Evolutionary conservation across 2,797 vertebrate species (phyloP).

Genomic region (Antrozous pallidus): DNA sequence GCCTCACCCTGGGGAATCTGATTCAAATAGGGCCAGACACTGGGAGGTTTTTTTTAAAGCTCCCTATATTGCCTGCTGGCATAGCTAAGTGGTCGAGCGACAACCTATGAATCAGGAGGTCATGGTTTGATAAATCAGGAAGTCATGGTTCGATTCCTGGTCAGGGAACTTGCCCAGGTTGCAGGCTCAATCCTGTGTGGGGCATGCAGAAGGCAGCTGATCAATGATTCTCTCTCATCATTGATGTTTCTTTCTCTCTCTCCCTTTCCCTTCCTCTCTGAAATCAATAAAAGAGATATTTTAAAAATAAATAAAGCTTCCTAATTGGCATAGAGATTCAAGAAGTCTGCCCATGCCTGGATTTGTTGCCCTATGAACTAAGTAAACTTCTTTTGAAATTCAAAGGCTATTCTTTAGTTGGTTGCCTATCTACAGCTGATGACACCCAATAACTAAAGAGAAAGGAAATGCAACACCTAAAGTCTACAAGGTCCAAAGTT

Average conservation of each 20-base stretch:
- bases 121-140: too few relatives aligned
- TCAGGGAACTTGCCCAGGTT: too few relatives aligned
- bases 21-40: not conserved
- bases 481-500: not conserved
- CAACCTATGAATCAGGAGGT: too few relatives aligned
- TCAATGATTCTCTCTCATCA: too few relatives aligned
- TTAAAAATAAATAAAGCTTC: not conserved
- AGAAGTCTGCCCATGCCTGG: not conserved
- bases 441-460: not conserved
- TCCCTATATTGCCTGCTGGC: not conserved
- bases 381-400: conserved; percentile 30
- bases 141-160: too few relatives aligned
- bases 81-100: too few relatives aligned
- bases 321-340: not conserved
- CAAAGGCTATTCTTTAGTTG: not conserved
- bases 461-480: not conserved
- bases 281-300: too few relatives aligned
- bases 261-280: too few relatives aligned
- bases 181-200: too few relatives aligned
- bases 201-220: too few relatives aligned
- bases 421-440: not conserved
- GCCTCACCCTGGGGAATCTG: not conserved
- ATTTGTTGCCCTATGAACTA: not conserved
- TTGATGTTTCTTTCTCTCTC: too few relatives aligned
- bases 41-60: not conserved